A percentile compares a stretch with the other conserved stretches of the same genome.
These are phyloP conservation scores for Machaerirhynchus nigripectus DNA, from an alignment of 2,113 vertebrate genomes.

Conservation along the genomic window DNA sequence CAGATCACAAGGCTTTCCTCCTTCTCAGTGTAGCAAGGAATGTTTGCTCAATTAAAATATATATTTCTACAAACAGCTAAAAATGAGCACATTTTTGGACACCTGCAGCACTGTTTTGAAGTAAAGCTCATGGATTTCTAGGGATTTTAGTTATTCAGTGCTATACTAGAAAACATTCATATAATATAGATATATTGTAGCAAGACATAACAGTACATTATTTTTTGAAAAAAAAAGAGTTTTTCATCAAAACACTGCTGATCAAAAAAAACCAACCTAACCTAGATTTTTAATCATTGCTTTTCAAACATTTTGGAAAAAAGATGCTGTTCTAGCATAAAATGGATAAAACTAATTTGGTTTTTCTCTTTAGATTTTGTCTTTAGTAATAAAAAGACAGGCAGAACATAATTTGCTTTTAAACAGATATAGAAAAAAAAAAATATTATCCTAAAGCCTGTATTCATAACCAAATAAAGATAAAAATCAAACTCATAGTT, in stretches of 20 bases:
- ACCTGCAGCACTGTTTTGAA: neutral
- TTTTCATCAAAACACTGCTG: neutral
- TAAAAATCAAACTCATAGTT: neutral
- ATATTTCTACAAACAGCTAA: neutral
- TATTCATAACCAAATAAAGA: neutral
- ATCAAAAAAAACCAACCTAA: neutral
- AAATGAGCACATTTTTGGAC: neutral
- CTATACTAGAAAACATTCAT: neutral
- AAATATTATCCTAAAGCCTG: neutral
- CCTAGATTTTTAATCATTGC: neutral
- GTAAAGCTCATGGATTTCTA: neutral
- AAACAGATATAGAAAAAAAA: neutral
- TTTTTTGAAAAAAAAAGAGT: fast-evolving
- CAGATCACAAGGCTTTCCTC: neutral
- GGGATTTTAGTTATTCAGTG: neutral
- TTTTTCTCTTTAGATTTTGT: neutral
- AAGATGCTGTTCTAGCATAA: neutral
- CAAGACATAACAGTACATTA: neutral
- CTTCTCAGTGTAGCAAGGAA: neutral
- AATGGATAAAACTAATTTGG: fast-evolving
- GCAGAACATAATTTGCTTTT: neutral
- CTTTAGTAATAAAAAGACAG: neutral
- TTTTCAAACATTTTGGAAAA: neutral
- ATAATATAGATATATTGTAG: neutral
- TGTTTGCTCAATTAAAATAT: neutral